phyloP scores from a whole-genome alignment of 2,797 vertebrate species.

The Remorina albescens region DNA sequence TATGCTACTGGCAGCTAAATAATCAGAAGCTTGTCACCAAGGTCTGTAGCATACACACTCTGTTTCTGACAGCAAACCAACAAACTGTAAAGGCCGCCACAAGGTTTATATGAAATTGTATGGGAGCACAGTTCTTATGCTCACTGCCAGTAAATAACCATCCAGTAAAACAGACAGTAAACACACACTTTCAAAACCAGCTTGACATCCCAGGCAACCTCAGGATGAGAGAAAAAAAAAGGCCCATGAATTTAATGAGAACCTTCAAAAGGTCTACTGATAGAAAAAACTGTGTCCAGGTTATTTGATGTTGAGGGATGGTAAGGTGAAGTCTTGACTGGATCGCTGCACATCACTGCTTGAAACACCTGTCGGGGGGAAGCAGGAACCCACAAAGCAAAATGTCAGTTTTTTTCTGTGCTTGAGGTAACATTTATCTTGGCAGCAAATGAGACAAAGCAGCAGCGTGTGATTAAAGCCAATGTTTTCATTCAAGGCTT shows the following conservation, averaged over 20 bases:
- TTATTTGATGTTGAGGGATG: constrained; percentile 79
- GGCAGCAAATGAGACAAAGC: constrained; percentile 92
- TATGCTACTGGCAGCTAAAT: constrained; percentile 34
- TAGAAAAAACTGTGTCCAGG: constrained; percentile 71
- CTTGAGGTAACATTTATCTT: constrained; percentile 92
- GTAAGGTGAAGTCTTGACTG: constrained; percentile 74
- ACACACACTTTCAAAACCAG: constrained; percentile 47
- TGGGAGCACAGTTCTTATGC: constrained; percentile 43
- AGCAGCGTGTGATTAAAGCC: constrained; percentile 92
- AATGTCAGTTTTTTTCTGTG: constrained; percentile 71
- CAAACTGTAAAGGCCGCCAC: constrained; percentile 46
- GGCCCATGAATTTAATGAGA: constrained; percentile 68
- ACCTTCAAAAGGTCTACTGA: constrained; percentile 66
- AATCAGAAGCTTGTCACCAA: constrained; percentile 37
- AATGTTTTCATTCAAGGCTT: constrained; percentile 90
- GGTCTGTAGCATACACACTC: constrained; percentile 14
- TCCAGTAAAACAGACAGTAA: constrained; percentile 62
- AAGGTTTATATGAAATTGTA: constrained; percentile 30
- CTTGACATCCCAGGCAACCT: constrained; percentile 68
- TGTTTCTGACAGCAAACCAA: constrained; percentile 47
- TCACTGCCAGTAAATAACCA: constrained; percentile 74
- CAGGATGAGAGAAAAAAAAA: constrained; percentile 62
- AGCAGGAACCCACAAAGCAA: constrained; percentile 83
- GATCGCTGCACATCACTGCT: constrained; percentile 68
- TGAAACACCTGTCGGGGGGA: constrained; percentile 82